Evolutionary conservation across 1,140 invertebrate genomes (phyloP).

Genomic region (Ctenoplectra terminalis): DNA sequence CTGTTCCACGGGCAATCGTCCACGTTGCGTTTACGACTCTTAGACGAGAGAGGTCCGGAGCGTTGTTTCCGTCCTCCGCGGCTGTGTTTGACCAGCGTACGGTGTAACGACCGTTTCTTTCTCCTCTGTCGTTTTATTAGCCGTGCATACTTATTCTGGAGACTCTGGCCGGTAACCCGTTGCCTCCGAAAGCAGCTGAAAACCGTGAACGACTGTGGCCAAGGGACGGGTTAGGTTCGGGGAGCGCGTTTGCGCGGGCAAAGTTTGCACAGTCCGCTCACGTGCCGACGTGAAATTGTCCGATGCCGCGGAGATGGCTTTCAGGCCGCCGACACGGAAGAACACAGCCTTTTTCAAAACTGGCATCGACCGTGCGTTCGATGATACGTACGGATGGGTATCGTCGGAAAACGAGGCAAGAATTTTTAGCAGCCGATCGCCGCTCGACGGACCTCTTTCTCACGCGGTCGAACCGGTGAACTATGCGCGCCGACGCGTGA

Average conservation of each 20-base stretch:
- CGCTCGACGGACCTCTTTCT: slow-evolving; percentile 28
- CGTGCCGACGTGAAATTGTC: slow-evolving; percentile 78
- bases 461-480: slow-evolving; percentile 16
- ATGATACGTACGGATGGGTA: slow-evolving; percentile 27
- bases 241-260: slow-evolving; percentile 63
- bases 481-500: slow-evolving; percentile 25
- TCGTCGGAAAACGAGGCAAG: slow-evolving; percentile 41
- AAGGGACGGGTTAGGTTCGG: background rate
- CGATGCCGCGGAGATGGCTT: slow-evolving; percentile 64
- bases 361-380: slow-evolving; percentile 34
- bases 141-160: slow-evolving; percentile 65
- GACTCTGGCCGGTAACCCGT: slow-evolving; percentile 53
- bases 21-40: slow-evolving; percentile 5
- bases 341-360: slow-evolving; percentile 53
- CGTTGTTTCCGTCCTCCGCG: background rate
- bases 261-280: slow-evolving; percentile 78
- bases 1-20: background rate
- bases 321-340: slow-evolving; percentile 69
- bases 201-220: slow-evolving; percentile 17
- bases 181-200: slow-evolving; percentile 59
- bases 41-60: background rate
- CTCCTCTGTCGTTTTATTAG: slow-evolving; percentile 59
- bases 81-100: slow-evolving; percentile 58
- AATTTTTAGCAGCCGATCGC: slow-evolving; percentile 54
- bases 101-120: slow-evolving; percentile 56